Evolutionary conservation across 1,140 invertebrate genomes (phyloP).

Genomic region (Rhagoletis pomonella): DNA sequence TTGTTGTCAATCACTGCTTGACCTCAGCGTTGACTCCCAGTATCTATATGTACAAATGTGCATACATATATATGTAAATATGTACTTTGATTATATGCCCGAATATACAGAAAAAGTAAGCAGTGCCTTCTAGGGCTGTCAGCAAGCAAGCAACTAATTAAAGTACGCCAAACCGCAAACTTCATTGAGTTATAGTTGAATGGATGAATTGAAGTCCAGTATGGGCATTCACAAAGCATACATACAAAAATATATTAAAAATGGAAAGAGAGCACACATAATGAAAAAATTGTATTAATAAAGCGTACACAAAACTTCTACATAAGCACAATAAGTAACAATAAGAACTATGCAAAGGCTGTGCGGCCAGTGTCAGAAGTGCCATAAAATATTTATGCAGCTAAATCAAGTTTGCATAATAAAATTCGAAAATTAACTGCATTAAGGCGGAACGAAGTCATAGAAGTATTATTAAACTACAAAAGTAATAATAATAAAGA

Average conservation of each 20-base stretch:
- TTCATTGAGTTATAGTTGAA: slow-evolving; percentile 25
- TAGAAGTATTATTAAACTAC: not conserved
- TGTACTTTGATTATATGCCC: too few relatives aligned
- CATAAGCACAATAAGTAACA: not conserved
- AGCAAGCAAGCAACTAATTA: slow-evolving; percentile 25
- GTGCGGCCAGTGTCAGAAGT: not conserved
- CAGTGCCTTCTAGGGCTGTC: not conserved
- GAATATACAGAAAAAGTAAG: too few relatives aligned
- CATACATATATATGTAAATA: not conserved
- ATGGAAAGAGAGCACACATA: not conserved
- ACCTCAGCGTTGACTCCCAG: not conserved
- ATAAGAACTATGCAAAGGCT: not conserved
- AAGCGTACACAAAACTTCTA: not conserved
- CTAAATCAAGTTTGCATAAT: slow-evolving; percentile 51
- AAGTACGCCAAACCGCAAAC: slow-evolving; percentile 10
- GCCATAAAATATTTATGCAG: slow-evolving; percentile 33
- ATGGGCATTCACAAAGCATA: not conserved
- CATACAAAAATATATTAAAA: not conserved
- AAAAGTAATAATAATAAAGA: slow-evolving; percentile 27
- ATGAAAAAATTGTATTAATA: slow-evolving; percentile 47
- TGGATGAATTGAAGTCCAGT: not conserved
- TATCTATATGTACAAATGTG: not conserved
- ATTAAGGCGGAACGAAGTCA: slow-evolving; percentile 25
- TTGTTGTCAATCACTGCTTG: slow-evolving; percentile 49
- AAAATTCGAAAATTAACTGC: slow-evolving; percentile 46